Base-by-base conservation (phyloP, 2,797 vertebrate species). In the Sebastes diploproa region DNA sequence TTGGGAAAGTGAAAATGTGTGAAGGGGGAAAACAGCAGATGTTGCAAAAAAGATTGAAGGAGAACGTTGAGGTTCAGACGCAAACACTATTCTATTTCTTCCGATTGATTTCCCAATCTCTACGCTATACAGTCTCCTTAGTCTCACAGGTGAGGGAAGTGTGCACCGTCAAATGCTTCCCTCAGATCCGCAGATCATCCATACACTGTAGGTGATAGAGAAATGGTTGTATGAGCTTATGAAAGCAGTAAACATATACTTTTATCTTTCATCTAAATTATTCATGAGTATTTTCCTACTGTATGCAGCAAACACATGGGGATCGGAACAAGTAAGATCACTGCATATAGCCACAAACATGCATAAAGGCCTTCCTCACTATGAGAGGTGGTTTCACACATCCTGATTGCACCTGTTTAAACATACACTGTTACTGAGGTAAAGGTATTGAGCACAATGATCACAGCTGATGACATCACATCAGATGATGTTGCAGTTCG, bases 241-340 rank as follows among this genome's bases (percentile, higher is more conserved):
- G 85, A 93, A 93, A 81, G 68, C 71, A 72, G 88, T 83, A 91
- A 92, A 92, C 88, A 89, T 87, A 89, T 66, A 88, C 91, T 93
- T 92, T 84, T 89, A 92, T 94, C 89, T 87, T 86, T 86, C 54
- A 90, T 91, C 82, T 92, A 82, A 92, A 93, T 90, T 94, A 95
- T 94, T 94, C 90, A 92, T 84, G 84, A 89, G 82, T 78, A 77
- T 86, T 90, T 85, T 87, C 60, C 77, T 69, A 83, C 79, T 88
- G 84, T 89, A 89, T 81, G 70, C 66, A 59, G 71, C 61, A 74
- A 89, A 83, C 86, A 72, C 86, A 46, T 11, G 61, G 82, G 82
- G 66, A 92, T 83, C 20, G 7, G 60, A 88, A 84, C 80, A 83
- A 87, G 73, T 55, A 23, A 80, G 75, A 86, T 86, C 72, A 75